phyloP scores from a whole-genome alignment of 1,140 invertebrate species.

The Vanessa atalanta region DNA sequence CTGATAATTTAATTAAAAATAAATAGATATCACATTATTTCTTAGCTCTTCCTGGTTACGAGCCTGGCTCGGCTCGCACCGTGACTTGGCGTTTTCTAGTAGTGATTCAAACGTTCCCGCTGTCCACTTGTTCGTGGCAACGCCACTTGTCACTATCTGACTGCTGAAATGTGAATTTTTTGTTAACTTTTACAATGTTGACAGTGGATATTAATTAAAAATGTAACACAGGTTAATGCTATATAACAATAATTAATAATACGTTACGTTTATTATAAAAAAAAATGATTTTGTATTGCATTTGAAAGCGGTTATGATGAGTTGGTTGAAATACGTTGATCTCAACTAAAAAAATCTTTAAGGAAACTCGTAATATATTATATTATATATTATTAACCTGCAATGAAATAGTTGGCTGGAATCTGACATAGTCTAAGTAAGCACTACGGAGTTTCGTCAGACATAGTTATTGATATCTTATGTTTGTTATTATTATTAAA shows the following conservation, averaged over 20 bases:
- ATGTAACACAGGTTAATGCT: too few relatives aligned
- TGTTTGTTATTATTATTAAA: too few relatives aligned
- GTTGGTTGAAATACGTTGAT: too few relatives aligned
- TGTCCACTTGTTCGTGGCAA: constrained; percentile 49
- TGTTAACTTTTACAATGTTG: constrained; percentile 2
- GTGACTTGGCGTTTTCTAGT: constrained; percentile 42
- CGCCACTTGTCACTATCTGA: constrained; percentile 25
- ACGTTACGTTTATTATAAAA: background rate
- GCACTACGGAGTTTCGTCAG: too few relatives aligned
- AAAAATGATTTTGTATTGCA: background rate
- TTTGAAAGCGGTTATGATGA: background rate
- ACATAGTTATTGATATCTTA: too few relatives aligned
- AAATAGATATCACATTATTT: constrained; percentile 27
- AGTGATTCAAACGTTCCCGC: constrained; percentile 57
- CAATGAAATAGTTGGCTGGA: too few relatives aligned
- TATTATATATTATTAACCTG: too few relatives aligned
- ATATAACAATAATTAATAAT: too few relatives aligned
- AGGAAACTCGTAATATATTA: too few relatives aligned
- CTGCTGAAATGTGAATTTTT: constrained; percentile 21
- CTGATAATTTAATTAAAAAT: background rate
- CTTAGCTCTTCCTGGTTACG: constrained; percentile 10
- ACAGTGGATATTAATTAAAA: background rate
- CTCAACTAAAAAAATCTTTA: too few relatives aligned
- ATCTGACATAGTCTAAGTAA: too few relatives aligned
- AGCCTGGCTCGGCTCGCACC: constrained; percentile 17